Base-by-base conservation (phyloP, 2,113 vertebrate genomes). In the Typhlomys cinereus region DNA sequence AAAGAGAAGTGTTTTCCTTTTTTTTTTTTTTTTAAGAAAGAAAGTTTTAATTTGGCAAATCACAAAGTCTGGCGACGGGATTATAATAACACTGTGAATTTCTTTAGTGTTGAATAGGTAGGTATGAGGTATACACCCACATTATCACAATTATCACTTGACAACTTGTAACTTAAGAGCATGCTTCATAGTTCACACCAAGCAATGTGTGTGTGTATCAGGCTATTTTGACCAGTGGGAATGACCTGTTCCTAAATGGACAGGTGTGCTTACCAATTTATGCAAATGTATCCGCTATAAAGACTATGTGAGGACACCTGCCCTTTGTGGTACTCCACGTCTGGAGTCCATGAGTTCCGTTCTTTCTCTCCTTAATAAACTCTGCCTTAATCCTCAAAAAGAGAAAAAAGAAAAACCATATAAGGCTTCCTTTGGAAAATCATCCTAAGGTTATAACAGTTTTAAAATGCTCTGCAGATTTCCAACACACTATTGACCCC, bases 351-450 rank as follows among this genome's bases (percentile, higher is more conserved):
- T n/a, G n/a, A n/a, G n/a, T n/a, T n/a, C n/a, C n/a, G n/a, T n/a
- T n/a, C n/a, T n/a, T n/a, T n/a, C n/a, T n/a, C n/a, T n/a, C n/a
- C n/a, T n/a, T n/a, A n/a, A n/a, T n/a, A n/a, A n/a, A n/a, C n/a
- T n/a, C n/a, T n/a, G n/a, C n/a, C n/a, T n/a, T n/a, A n/a, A n/a
- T n/a, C n/a, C n/a, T n/a, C n/a, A n/a, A n/a, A n/a, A n/a, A n/a
- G n/a, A n/a, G n/a, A n/a, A n/a, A n/a, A n/a, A n/a, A n/a, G n/a
- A n/a, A n/a, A n/a, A n/a, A n/a, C n/a, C n/a, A 36, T 66, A 70
- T n/a, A 41, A 41, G 27, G 21, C 17, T 89, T 82, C 69, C 61
- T 95, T 91, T 90, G 85, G 39, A 88, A 87, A 90, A 76, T 80
- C 64, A 27, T 17, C 76, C 15, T 36, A 50, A 44, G 29, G 4